Base-by-base conservation (phyloP, 2,113 vertebrate genomes). In the Thalassoma bifasciatum region DNA sequence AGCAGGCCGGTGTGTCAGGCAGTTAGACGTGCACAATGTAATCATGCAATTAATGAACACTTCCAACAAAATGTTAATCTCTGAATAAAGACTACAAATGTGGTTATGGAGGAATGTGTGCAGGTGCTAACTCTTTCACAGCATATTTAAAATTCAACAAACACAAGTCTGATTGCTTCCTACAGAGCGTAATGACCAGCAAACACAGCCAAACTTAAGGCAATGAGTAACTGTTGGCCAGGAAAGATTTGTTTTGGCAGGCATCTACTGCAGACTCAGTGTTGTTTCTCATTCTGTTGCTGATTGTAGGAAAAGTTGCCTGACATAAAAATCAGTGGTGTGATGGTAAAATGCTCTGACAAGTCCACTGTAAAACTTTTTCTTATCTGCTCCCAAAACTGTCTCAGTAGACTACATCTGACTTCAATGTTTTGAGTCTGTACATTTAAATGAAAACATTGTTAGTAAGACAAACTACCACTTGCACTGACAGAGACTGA, bases 1-100 rank as follows among this genome's bases (percentile, higher is more conserved):
- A 57, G 82, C 69, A 38, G 44, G 72, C 49, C 77, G 22, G 21
- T 52, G 71, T 19, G 17, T 60, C 21, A 14, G 23, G 26, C 13
- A 21, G 13, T 80, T 72, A 53, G 72, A 84, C 84, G 59, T 77
- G 83, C 85, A 26, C 5, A 54, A 44, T 23, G 14, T 36, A 19
- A 60, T 26, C 66, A 14, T 70, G 85, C 72, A 24, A n/a, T 75
- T 75, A 73, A 72, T 53, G 6, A 49, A 57, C 51, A 24, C 44
- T 47, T 26, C 34, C 7, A 37, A 59, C 13, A 53, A 19, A 8
- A 38, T 30, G 64, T 72, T 54, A 73, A 52, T 50, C 40, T 24
- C 11, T 26, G 46, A 69, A 66, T 60, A 47, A 60, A 58, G 23
- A 53, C 23, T 53, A 51, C 21, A 17, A 21, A 60, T 11, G 1